Conservation (phyloP, 1,140 invertebrate genomes). For the Lepidostoma basale region DNA sequence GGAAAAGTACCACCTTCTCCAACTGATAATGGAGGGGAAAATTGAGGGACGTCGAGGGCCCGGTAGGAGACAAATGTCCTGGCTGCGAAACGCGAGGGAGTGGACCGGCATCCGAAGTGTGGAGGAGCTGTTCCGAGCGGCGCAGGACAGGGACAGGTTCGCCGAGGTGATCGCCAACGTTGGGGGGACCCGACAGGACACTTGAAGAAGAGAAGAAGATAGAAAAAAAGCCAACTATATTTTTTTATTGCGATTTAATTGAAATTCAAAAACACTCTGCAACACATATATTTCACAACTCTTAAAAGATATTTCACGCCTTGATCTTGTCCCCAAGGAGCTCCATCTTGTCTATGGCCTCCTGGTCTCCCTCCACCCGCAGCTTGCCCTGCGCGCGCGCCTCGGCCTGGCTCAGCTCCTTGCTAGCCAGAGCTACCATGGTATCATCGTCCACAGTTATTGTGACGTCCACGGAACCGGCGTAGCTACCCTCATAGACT, state of each 20-base stretch:
- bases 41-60: too few relatives aligned
- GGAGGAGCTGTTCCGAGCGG: too few relatives aligned
- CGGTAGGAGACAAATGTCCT: too few relatives aligned
- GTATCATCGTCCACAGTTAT: constrained; percentile 34
- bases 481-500: constrained; percentile 35
- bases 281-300: neutral
- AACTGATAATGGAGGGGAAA: too few relatives aligned
- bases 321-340: constrained; percentile 14
- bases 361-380: constrained; percentile 31
- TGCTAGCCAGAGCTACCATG: constrained; percentile 12
- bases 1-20: too few relatives aligned
- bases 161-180: neutral
- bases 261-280: neutral
- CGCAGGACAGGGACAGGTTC: neutral
- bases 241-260: neutral
- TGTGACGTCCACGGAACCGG: constrained; percentile 16
- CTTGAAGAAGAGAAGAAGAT: too few relatives aligned
- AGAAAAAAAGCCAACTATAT: too few relatives aligned
- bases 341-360: constrained; percentile 17
- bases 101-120: too few relatives aligned
- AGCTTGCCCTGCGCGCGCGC: constrained; percentile 31
- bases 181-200: neutral
- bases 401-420: constrained; percentile 29
- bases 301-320: neutral
- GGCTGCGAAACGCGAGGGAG: too few relatives aligned